Evolutionary conservation across 2,113 vertebrate genomes (phyloP).

Genomic region (Prochilodus magdalenae): DNA sequence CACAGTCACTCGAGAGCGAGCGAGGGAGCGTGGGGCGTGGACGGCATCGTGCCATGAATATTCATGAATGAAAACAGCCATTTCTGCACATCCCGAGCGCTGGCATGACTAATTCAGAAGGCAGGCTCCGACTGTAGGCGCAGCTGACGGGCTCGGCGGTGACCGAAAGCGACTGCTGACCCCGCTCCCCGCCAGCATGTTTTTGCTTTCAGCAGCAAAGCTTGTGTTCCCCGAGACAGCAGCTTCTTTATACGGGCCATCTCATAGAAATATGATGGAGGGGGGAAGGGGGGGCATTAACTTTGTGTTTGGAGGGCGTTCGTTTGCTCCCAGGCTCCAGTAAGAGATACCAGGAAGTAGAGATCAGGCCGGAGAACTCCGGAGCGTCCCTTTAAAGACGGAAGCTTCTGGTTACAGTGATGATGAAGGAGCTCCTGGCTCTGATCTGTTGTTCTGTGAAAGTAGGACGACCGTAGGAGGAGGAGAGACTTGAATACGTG

Average conservation of each 20-base stretch:
- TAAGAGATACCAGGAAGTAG: too few species aligned
- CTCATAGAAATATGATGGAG: background rate
- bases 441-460: background rate
- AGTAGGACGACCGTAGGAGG: background rate
- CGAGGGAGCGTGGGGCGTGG: constrained; percentile 60
- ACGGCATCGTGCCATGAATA: constrained; percentile 73
- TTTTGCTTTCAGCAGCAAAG: background rate
- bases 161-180: background rate
- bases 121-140: constrained; percentile 57
- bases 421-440: background rate
- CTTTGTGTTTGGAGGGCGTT: too few species aligned
- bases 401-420: background rate
- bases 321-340: too few species aligned
- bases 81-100: constrained; percentile 73
- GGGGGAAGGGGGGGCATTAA: too few species aligned
- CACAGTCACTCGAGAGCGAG: constrained; percentile 64
- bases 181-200: background rate
- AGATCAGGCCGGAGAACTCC: background rate
- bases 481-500: background rate
- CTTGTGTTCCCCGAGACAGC: background rate
- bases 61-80: constrained; percentile 74
- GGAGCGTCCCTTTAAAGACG: background rate
- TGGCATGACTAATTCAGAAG: constrained; percentile 71
- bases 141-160: constrained; percentile 54
- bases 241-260: background rate